Evolutionary conservation across 2,888 invertebrate genomes (phyloP), one percentile per base, ranked within the genome.

Genomic region (Panopea generosa): DNA sequence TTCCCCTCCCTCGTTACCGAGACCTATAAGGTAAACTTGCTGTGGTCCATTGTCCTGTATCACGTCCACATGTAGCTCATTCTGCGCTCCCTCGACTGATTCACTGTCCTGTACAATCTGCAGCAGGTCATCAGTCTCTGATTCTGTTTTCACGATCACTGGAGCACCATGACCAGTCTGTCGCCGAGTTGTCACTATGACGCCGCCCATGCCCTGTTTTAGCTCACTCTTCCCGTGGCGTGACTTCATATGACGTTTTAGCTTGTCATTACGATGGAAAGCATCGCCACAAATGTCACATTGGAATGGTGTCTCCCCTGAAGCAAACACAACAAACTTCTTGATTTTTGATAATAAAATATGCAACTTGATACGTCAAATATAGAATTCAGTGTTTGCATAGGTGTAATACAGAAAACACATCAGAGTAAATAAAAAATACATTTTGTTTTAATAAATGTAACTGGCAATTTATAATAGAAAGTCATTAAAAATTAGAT

Each of bases 251-350:
- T 81, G 81, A 49, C 81, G 74, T 33, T 77, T 77, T 2, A 81
- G 66, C 66, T 81, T 81, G 53, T 81, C 81, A 29, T 81, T 81
- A 27, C 81, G 74, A 66, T 81, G 81, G 69, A 81, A 81, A 22
- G 77, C 68, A 40, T 81, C 81, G 4, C 81, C 81, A 56, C 81
- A 81, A 1, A 81, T 60, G 26, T 81, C 81, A 63, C 81, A 81
- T 24, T 81, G 81, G 72, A 59, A 81, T 50, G 81, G 81, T 1
- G 67, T 81, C 55, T 81, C 81, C 47, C 81, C 81, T 81, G 22
- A 0, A 60, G 66, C 4, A 43, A 7, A 60, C n/a, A n/a, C n/a
- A 40, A 11, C 40, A 7, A n/a, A n/a, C n/a, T n/a, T n/a, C n/a
- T n/a, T n/a, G n/a, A n/a, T n/a, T n/a, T n/a, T n/a, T n/a, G n/a